Conservation (phyloP, 2,888 invertebrate genomes). For the Papilio protenor region DNA sequence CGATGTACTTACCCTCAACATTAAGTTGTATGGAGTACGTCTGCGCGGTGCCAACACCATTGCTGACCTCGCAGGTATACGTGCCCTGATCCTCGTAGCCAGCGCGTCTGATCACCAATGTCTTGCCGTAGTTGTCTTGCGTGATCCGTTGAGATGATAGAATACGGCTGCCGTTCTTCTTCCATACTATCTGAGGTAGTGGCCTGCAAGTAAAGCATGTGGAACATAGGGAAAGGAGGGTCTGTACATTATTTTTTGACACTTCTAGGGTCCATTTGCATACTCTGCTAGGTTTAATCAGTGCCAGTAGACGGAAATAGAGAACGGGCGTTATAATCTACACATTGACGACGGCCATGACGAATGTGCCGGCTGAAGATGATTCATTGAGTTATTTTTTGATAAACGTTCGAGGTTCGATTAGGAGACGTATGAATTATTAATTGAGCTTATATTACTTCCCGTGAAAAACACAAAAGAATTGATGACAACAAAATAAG, state of each 20-base stretch:
- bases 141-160: conserved; percentile 89
- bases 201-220: conserved; percentile 85
- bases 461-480: background rate
- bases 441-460: conserved; percentile 10
- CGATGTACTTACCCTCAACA: conserved; percentile 84
- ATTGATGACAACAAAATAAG: background rate
- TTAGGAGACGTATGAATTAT: conserved; percentile 11
- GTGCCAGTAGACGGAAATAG: background rate
- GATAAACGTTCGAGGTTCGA: background rate
- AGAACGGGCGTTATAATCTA: conserved; percentile 1
- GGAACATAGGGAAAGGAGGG: background rate
- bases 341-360: conserved; percentile 15
- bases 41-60: conserved; percentile 93
- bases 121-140: conserved; percentile 97
- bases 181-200: conserved; percentile 97
- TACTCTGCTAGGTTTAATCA: background rate
- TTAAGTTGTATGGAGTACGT: conserved; percentile 93
- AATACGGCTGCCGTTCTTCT: conserved; percentile 90
- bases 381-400: conserved; percentile 15
- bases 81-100: conserved; percentile 94
- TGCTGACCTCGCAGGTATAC: conserved; percentile 97
- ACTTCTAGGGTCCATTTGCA: background rate
- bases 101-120: conserved; percentile 93
- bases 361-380: background rate
- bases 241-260: background rate